Evolutionary conservation across 2,113 vertebrate genomes (phyloP), one percentile per base, ranked within the genome.

Genomic region (Columba janthina): DNA sequence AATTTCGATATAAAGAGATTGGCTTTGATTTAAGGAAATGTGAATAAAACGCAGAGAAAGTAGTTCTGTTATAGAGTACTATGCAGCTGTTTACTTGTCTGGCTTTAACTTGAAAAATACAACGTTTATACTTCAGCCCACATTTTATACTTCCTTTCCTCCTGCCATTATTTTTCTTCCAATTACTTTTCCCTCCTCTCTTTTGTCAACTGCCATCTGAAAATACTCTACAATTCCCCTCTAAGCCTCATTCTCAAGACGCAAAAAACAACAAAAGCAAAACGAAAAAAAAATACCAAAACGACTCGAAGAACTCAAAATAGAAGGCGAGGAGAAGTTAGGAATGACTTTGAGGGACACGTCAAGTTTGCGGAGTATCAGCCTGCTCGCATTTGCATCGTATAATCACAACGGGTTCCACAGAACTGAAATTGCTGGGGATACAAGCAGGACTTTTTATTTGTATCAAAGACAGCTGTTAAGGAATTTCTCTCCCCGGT

Each of bases 401-500:
- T 61, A 77, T 69, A 87, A 93, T 73, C 79, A 85, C 69, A 80
- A 34, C n/a, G 72, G 22, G 64, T 96, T 95, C 76, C 85, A 90
- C 76, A 46, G 95, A 96, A 76, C 25, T 69, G 85, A 51, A 90
- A 94, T 51, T 85, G 64, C 79, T 77, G 80, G 58, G 90, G 78
- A 94, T 56, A 66, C 56, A 64, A 87, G 40, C 56, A 31, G 18
- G 48, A 85, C 26, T 73, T 92, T 96, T 95, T 88, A 91, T 93
- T 93, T 94, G 66, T 87, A 88, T 69, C 66, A 65, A 83, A 91
- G 75, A 62, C 97, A 95, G 89, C 93, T 96, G 93, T 75, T 90
- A 89, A 86, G 74, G 88, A 94, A 81, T 88, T 91, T 84, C 56
- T 19, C 36, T 84, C 16, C 9, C 58, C 79, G 64, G 76, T 96